phyloP scores from a whole-genome alignment of 1,140 invertebrate species.

The Drosophila biarmipes region DNA sequence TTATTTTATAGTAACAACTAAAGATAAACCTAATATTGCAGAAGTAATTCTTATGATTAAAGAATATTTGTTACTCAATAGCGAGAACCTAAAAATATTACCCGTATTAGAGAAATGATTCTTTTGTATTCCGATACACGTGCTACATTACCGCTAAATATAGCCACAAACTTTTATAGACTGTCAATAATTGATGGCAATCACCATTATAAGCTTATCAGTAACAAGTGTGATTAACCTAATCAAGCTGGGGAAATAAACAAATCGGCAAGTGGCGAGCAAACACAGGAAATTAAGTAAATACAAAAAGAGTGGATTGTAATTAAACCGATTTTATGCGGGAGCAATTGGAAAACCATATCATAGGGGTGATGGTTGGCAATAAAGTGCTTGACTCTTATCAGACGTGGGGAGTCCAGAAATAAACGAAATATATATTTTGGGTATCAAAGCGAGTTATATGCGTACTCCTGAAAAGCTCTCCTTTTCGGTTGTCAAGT shows the following conservation, averaged over 20 bases:
- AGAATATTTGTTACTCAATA: no score
- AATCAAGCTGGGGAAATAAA: conserved; percentile 32
- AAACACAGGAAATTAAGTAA: conserved; percentile 42
- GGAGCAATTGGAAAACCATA: not conserved
- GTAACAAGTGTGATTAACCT: conserved; percentile 27
- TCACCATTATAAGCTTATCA: conserved; percentile 27
- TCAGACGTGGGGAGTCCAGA: conserved; percentile 7
- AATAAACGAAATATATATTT: conserved; percentile 38
- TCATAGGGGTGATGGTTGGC: conserved; percentile 12
- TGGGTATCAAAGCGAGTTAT: conserved; percentile 5
- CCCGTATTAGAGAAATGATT: not conserved
- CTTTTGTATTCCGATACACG: not conserved
- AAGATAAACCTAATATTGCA: no score
- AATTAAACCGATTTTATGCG: conserved; percentile 23
- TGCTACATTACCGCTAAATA: not conserved
- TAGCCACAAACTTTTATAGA: conserved; percentile 19
- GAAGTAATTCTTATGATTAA: no score
- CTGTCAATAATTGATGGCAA: conserved; percentile 25
- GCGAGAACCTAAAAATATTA: no score
- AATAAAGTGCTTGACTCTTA: not conserved
- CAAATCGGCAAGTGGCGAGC: conserved; percentile 38
- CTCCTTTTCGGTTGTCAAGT: conserved; percentile 24
- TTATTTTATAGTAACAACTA: no score
- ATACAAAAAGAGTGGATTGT: conserved; percentile 4
- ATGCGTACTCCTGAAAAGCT: not conserved